phyloP scores from a whole-genome alignment of 2,113 vertebrate species.

The Tylochromis polylepis region DNA sequence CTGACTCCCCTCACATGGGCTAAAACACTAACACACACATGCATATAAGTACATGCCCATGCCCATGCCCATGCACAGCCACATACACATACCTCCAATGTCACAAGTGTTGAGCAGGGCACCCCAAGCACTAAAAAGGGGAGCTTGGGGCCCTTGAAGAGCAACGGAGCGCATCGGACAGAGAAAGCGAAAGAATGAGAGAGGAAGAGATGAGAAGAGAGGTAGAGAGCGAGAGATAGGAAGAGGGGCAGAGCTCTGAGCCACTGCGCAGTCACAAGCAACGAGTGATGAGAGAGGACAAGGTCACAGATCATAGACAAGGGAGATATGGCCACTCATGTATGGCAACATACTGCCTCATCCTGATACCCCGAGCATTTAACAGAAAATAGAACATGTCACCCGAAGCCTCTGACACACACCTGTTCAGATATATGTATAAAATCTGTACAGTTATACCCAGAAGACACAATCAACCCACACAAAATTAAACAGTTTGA shows the following conservation, averaged over 20 bases:
- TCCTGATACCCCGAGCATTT: neutral
- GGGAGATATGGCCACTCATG: constrained; percentile 51
- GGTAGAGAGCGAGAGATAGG: neutral
- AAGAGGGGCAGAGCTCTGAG: constrained; percentile 35
- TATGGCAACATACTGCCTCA: constrained; percentile 33
- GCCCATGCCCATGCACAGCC: neutral
- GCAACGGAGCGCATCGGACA: constrained; percentile 44
- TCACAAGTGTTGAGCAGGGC: constrained; percentile 48
- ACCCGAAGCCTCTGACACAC: neutral
- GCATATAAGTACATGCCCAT: neutral
- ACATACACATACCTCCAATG: constrained; percentile 45
- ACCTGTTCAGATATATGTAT: neutral
- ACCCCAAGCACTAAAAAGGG: constrained; percentile 42
- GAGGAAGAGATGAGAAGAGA: neutral
- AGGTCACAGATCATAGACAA: constrained; percentile 63
- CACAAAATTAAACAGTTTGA: neutral
- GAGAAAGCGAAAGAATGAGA: neutral
- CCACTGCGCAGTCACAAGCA: constrained; percentile 49
- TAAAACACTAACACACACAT: neutral
- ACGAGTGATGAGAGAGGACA: constrained; percentile 63
- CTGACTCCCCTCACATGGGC: constrained; percentile 25
- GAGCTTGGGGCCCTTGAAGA: constrained; percentile 50
- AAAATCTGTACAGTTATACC: neutral
- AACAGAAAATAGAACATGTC: neutral
- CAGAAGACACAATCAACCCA: neutral